These are phyloP conservation scores for Galemys pyrenaicus DNA, from an alignment of 2,113 vertebrate genomes.

Conservation along the genomic window DNA sequence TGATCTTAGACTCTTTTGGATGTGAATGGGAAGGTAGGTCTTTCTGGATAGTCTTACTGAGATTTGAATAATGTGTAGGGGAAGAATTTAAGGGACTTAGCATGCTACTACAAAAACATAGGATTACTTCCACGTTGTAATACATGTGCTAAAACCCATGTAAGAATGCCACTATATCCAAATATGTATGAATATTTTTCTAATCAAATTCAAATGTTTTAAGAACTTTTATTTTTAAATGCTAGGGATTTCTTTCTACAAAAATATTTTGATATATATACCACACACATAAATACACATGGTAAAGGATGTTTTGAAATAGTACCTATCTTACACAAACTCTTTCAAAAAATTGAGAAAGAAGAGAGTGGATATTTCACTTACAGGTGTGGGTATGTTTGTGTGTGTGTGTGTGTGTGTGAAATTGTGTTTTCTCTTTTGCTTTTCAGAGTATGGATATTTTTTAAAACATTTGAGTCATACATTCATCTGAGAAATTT, in stretches of 20 bases:
- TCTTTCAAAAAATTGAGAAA: too few species aligned
- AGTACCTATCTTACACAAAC: too few species aligned
- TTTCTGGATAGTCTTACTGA: not conserved
- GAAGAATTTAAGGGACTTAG: not conserved
- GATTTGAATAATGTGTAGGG: not conserved
- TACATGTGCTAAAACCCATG: not conserved
- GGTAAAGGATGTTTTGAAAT: too few species aligned
- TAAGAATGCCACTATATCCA: not conserved
- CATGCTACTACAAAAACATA: not conserved
- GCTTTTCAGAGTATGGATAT: not conserved
- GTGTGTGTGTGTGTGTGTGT: not conserved
- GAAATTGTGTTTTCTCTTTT: not conserved
- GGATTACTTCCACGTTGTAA: not conserved
- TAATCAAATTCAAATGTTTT: not conserved
- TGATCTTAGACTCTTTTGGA: not conserved
- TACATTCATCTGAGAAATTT: not conserved
- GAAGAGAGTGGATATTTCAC: too few species aligned
- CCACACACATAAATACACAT: not conserved
- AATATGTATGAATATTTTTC: not conserved
- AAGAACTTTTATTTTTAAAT: not conserved
- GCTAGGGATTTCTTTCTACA: not conserved
- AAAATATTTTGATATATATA: not conserved
- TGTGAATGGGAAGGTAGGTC: not conserved
- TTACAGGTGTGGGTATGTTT: not conserved
- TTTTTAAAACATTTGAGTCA: not conserved